Conservation (phyloP, 2,113 vertebrate genomes). For the Alethe diademata region DNA sequence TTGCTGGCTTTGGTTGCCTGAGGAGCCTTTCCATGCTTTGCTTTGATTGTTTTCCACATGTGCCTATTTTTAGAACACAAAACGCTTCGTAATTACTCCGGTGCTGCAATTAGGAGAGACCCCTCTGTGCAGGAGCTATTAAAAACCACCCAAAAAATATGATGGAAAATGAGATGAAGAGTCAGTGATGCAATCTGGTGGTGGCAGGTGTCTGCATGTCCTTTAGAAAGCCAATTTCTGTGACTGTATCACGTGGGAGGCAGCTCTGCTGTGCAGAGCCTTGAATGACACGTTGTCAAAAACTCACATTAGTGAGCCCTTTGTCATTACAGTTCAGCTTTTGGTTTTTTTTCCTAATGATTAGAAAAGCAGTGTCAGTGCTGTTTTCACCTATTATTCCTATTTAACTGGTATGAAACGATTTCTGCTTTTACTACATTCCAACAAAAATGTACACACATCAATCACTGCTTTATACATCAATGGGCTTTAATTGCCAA, state of each 20-base stretch:
- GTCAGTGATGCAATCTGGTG: neutral
- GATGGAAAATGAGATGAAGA: neutral
- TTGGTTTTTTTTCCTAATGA: neutral
- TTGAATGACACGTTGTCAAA: neutral
- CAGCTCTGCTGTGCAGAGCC: neutral
- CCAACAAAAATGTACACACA: neutral
- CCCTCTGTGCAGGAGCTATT: neutral
- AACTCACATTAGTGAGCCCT: neutral
- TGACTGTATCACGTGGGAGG: neutral
- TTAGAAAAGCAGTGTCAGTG: neutral
- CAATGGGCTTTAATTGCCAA: constrained; percentile 24
- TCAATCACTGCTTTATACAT: constrained; percentile 36
- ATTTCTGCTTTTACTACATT: neutral
- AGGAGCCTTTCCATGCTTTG: neutral
- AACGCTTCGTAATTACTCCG: neutral
- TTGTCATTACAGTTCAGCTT: neutral
- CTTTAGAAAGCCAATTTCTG: constrained; percentile 17
- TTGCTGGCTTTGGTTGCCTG: neutral
- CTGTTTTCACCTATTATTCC: neutral
- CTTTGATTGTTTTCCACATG: neutral
- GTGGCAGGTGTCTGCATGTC: constrained; percentile 57
- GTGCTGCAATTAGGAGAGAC: neutral
- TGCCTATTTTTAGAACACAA: neutral
- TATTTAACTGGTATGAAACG: neutral
- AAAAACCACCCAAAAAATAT: neutral